phyloP scores from a whole-genome alignment of 1,140 invertebrate genomes.

The Cephus cinctus region DNA sequence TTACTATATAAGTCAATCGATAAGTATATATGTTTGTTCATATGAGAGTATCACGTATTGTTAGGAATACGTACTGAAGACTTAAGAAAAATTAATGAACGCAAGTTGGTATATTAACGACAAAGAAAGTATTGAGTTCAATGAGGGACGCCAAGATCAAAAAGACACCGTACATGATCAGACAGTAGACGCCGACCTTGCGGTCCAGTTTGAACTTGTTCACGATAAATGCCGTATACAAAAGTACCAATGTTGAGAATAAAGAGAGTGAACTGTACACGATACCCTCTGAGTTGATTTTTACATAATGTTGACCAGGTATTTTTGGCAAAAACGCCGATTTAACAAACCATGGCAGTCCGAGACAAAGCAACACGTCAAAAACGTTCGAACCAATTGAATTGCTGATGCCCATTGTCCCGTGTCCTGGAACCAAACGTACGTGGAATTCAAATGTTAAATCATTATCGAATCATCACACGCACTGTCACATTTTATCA shows the following conservation, averaged over 20 bases:
- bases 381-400: slow-evolving; percentile 88
- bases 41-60: too few relatives aligned
- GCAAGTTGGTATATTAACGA: slow-evolving; percentile 79
- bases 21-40: too few relatives aligned
- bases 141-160: slow-evolving; percentile 76
- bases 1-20: too few relatives aligned
- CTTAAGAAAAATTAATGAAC: slow-evolving; percentile 36
- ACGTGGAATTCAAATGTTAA: too few relatives aligned
- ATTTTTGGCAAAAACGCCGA: slow-evolving; percentile 68
- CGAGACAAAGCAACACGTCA: slow-evolving; percentile 81
- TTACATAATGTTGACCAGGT: slow-evolving; percentile 67
- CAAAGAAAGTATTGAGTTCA: slow-evolving; percentile 84
- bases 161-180: slow-evolving; percentile 75
- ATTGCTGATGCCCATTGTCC: slow-evolving; percentile 85
- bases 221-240: slow-evolving; percentile 70
- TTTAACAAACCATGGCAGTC: slow-evolving; percentile 88
- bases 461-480: too few relatives aligned
- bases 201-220: slow-evolving; percentile 79
- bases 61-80: too few relatives aligned
- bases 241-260: slow-evolving; percentile 72
- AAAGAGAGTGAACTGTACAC: slow-evolving; percentile 80
- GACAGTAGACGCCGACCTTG: slow-evolving; percentile 72
- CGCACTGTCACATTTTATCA: too few relatives aligned
- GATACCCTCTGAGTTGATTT: slow-evolving; percentile 79
- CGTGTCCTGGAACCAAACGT: slow-evolving; percentile 68